A percentile compares a stretch with the other conserved stretches of the same genome.
These are phyloP conservation scores for Aspiorhynchus laticeps DNA, from an alignment of 2,113 vertebrate species.

Conservation along the genomic window DNA sequence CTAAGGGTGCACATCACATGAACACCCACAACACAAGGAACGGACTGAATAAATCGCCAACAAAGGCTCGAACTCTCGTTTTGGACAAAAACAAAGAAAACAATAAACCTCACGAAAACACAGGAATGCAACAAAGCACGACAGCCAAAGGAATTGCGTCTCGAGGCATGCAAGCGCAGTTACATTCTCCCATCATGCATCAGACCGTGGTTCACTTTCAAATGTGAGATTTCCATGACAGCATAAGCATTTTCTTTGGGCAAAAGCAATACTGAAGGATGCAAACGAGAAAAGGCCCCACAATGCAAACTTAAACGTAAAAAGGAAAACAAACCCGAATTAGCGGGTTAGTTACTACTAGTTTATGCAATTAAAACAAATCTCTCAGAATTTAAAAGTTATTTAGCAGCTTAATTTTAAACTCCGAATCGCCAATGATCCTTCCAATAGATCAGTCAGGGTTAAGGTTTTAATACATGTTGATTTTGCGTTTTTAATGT, in stretches of 20 bases:
- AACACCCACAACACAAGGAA: conserved; percentile 67
- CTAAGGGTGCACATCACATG: conserved; percentile 59
- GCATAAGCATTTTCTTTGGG: conserved; percentile 78
- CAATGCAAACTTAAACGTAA: conserved; percentile 89
- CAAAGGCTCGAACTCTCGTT: conserved; percentile 63
- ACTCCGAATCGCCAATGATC: conserved; percentile 67
- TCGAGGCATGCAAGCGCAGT: conserved; percentile 89
- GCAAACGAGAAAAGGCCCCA: conserved; percentile 94
- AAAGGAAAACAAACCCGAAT: conserved; percentile 76
- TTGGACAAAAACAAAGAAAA: conserved; percentile 62
- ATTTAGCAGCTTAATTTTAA: conserved; percentile 74
- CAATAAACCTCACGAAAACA: conserved; percentile 58
- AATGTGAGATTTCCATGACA: conserved; percentile 92
- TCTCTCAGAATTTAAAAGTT: conserved; percentile 64
- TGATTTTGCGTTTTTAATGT: conserved; percentile 83
- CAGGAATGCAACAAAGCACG: conserved; percentile 70
- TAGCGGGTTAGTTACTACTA: conserved; percentile 78
- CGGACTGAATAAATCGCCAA: conserved; percentile 70
- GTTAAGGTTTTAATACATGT: conserved; percentile 68
- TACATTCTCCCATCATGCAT: conserved; percentile 99
- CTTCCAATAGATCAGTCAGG: conserved; percentile 70
- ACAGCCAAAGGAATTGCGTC: conserved; percentile 68
- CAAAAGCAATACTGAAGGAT: conserved; percentile 98
- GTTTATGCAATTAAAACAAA: conserved; percentile 69
- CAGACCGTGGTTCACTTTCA: conserved; percentile 79